Evolutionary conservation across 2,113 vertebrate genomes (phyloP).

Genomic region (Brachyhypopomus occidentalis): DNA sequence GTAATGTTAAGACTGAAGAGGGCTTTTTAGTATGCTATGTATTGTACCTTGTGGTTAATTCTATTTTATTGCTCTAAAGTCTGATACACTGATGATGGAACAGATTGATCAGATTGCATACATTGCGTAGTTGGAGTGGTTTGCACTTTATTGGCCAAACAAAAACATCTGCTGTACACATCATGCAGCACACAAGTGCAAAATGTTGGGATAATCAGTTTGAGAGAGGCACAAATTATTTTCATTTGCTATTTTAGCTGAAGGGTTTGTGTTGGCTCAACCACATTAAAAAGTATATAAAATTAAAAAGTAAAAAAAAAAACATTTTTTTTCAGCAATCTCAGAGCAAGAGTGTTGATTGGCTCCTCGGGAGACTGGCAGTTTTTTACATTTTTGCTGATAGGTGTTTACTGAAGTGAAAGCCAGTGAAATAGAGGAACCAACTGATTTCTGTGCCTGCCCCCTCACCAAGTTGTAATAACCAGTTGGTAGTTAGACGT

Average conservation of each 20-base stretch:
- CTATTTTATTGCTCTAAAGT: not conserved
- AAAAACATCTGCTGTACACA: constrained; percentile 34
- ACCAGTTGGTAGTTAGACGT: not conserved
- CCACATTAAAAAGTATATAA: not conserved
- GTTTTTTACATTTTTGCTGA: no score
- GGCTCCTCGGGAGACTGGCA: not conserved
- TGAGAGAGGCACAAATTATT: not conserved
- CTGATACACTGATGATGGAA: constrained; percentile 15
- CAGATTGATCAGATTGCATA: not conserved
- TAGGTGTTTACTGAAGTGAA: no score
- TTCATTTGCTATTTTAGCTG: no score
- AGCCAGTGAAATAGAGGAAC: no score
- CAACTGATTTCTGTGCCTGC: not conserved
- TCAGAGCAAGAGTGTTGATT: not conserved
- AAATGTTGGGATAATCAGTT: not conserved
- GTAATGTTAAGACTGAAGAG: not conserved
- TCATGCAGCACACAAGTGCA: not conserved
- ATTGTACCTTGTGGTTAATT: not conserved
- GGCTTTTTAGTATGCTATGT: constrained; percentile 22
- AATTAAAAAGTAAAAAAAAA: not conserved
- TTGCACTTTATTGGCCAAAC: constrained; percentile 52
- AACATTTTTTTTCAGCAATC: not conserved
- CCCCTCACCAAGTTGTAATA: not conserved
- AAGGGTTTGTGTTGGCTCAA: no score
- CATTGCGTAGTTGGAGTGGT: not conserved